Percentiles rank a stretch among this genome's conserved stretches.
These are phyloP conservation scores for Macrochelys suwanniensis DNA, from an alignment of 2,797 vertebrate genomes.

Conservation along the genomic window DNA sequence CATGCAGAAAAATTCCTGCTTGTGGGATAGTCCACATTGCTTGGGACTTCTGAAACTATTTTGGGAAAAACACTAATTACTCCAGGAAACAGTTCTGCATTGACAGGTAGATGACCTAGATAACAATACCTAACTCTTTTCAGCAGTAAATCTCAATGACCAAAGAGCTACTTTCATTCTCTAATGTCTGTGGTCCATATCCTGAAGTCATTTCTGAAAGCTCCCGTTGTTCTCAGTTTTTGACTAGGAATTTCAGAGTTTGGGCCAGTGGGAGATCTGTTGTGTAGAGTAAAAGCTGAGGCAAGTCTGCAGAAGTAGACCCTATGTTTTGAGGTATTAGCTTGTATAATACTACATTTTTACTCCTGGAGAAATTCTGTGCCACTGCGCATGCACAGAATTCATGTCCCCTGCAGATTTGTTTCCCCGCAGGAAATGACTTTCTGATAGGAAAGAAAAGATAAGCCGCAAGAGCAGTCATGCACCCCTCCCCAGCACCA, in stretches of 20 bases:
- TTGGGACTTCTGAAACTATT: neutral
- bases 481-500: too few species aligned
- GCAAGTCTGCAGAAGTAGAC: neutral
- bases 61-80: neutral
- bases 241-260: neutral
- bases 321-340: neutral
- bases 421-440: too few species aligned
- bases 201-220: neutral
- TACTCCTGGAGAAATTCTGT: neutral
- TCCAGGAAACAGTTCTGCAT: neutral
- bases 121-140: neutral
- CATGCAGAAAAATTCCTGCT: neutral
- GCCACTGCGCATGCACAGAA: too few species aligned
- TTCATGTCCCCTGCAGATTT: too few species aligned
- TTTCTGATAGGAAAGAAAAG: too few species aligned
- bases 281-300: neutral
- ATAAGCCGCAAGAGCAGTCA: too few species aligned
- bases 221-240: slow-evolving; percentile 21
- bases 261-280: neutral
- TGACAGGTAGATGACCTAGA: neutral
- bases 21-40: neutral
- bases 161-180: neutral
- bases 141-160: neutral
- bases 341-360: neutral
- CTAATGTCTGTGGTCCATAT: neutral